Conservation (phyloP, 2,888 invertebrate genomes). For the Microchrysa polita region DNA sequence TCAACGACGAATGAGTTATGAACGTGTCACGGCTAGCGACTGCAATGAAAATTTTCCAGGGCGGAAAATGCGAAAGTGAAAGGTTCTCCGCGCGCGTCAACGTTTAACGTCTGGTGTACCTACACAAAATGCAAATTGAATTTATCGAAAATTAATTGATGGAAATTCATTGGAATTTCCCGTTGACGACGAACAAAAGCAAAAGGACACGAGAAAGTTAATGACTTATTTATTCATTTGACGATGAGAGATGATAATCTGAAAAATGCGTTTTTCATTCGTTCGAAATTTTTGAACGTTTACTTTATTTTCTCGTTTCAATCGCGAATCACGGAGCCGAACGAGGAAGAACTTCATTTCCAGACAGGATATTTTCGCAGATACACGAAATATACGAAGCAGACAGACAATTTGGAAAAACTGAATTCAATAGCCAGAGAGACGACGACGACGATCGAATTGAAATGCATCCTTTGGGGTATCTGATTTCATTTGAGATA, state of each 20-base stretch:
- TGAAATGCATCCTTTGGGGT: too few species aligned
- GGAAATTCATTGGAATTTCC: neutral
- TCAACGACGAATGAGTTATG: constrained; percentile 40
- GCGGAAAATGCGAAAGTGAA: constrained; percentile 34
- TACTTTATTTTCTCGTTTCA: too few species aligned
- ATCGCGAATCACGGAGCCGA: too few species aligned
- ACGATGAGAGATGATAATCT: neutral
- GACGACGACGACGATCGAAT: too few species aligned
- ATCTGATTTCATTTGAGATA: too few species aligned
- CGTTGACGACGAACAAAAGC: neutral
- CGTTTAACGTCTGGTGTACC: neutral
- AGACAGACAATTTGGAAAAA: too few species aligned
- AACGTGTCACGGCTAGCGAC: constrained; percentile 30
- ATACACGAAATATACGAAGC: too few species aligned
- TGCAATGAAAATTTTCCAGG: constrained; percentile 31
- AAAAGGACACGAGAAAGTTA: neutral
- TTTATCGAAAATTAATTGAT: constrained; percentile 27
- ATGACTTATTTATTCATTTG: neutral
- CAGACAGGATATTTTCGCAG: too few species aligned
- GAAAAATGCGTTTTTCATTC: neutral
- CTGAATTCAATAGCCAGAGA: too few species aligned
- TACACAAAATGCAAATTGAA: constrained; percentile 19
- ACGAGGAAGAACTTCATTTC: too few species aligned
- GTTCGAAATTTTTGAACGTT: neutral
- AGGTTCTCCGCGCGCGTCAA: constrained; percentile 12